phyloP scores from a whole-genome alignment of 2,888 invertebrate genomes.

The Pinctada fucata region DNA sequence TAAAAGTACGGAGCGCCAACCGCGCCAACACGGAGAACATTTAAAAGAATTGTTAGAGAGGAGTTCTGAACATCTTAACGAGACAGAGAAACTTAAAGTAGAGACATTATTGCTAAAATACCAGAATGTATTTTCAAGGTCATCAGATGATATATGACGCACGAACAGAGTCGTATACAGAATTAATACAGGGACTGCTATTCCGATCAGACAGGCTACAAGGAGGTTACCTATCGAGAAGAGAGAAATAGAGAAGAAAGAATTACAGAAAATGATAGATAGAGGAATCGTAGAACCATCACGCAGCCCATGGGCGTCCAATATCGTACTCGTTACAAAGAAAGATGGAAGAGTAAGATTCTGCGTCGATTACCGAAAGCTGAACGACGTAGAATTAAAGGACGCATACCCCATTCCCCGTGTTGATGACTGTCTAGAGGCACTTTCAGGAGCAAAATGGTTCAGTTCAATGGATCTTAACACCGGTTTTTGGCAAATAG shows the following conservation, averaged over 20 bases:
- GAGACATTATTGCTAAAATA: neutral
- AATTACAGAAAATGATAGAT: slow-evolving; percentile 43
- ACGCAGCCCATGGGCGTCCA: too few relatives aligned
- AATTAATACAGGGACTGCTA: slow-evolving; percentile 37
- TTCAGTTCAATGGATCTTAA: slow-evolving; percentile 48
- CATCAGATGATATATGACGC: slow-evolving; percentile 21
- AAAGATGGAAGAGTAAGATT: slow-evolving; percentile 31
- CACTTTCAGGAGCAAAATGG: slow-evolving; percentile 39
- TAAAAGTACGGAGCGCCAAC: neutral
- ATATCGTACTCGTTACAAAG: too few relatives aligned
- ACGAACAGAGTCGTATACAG: slow-evolving; percentile 26
- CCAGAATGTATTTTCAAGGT: slow-evolving; percentile 25
- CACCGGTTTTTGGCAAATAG: slow-evolving; percentile 48
- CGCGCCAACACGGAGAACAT: neutral
- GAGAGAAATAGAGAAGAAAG: slow-evolving; percentile 25
- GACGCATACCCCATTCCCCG: slow-evolving; percentile 47
- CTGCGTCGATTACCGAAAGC: slow-evolving; percentile 45
- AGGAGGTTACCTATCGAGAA: slow-evolving; percentile 32
- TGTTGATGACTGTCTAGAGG: slow-evolving; percentile 46
- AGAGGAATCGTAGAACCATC: slow-evolving; percentile 39
- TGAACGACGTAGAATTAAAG: slow-evolving; percentile 51
- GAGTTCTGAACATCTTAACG: too few relatives aligned
- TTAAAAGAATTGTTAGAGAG: too few relatives aligned
- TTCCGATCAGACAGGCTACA: slow-evolving; percentile 36
- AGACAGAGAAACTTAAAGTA: neutral